Base-by-base conservation (phyloP, 1,140 invertebrate genomes). In the Telenomus remus region DNA sequence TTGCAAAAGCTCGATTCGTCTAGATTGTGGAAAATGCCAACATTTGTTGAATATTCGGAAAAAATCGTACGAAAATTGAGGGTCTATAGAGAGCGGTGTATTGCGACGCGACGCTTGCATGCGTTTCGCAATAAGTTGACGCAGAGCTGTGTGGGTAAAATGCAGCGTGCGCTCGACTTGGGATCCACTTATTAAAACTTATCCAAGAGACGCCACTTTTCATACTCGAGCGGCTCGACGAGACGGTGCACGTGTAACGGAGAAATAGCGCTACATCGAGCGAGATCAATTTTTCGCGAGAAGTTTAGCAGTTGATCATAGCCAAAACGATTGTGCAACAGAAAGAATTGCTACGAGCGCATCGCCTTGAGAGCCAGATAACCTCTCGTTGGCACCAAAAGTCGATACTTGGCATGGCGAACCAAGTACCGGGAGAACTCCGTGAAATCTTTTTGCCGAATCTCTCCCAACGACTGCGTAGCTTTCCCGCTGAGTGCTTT, bases 281-380 rank as follows among this genome's bases (percentile, higher is more conserved):
- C 16, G 34, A 35, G 61, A 51, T 69, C 72, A 82, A 83, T 83
- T 82, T 84, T 80, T 80, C 72, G 69, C 64, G 15, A n/a, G 9
- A 81, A 82, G 64, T 82, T 81, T 60, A 48, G 77, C 78, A 71
- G 81, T 84, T 79, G 79, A 80, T 82, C 79, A 82, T 79, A 74
- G 73, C 57, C 59, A 15, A 11, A 7, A 53, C 53, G 57, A 72
- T 59, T 61, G 56, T 15, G 61, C 33, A 35, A 60, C 46, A 54
- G 53, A 66, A 74, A 66, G 57, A 61, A 66, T 70, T 50, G 64
- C 14, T 35, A 10, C 50, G 68, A 82, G 78, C 72, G 79, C 81
- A 78, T 66, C 79, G 76, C 81, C 65, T 77, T 73, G 79, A 82
- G 80, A 81, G 76, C 70, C 73, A 69, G 82, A 84, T 83, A 84